Percentiles rank a stretch among this genome's conserved stretches.
Conservation (phyloP, 2,888 invertebrate species). For the Lepidocyrtoides sp. region DNA sequence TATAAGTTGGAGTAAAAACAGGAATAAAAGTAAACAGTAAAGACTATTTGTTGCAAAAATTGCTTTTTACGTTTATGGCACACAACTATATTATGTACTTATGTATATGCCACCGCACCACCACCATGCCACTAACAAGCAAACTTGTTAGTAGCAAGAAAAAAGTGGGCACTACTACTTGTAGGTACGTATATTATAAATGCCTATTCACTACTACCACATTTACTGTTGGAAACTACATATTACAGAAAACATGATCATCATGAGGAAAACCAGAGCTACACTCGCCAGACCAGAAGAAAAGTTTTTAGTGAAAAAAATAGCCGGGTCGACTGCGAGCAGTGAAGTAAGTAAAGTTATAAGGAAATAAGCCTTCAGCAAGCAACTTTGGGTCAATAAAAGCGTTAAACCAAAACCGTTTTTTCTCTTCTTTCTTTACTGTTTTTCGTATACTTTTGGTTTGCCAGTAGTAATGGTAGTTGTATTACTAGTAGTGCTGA, state of each 20-base stretch:
- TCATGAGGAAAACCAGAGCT: neutral
- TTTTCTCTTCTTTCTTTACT: neutral
- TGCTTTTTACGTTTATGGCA: slow-evolving; percentile 66
- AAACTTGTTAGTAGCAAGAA: neutral
- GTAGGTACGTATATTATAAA: neutral
- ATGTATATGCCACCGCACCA: neutral
- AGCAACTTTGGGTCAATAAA: slow-evolving; percentile 66
- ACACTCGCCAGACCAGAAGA: neutral
- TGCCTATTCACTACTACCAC: slow-evolving; percentile 3
- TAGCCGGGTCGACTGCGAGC: slow-evolving; percentile 1
- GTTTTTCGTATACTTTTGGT: neutral
- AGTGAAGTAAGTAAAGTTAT: slow-evolving; percentile 1
- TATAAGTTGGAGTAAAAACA: neutral
- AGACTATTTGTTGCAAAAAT: slow-evolving; percentile 73
- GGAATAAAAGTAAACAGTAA: neutral
- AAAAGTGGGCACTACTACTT: too few relatives aligned
- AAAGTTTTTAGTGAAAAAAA: neutral
- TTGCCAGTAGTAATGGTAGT: neutral
- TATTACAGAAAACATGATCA: slow-evolving; percentile 23
- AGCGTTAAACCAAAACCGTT: slow-evolving; percentile 64
- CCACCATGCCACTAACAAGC: slow-evolving; percentile 44
- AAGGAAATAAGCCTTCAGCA: slow-evolving; percentile 49
- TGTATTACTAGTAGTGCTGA: too few relatives aligned
- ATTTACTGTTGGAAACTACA: slow-evolving; percentile 35
- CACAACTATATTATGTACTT: slow-evolving; percentile 9